These are phyloP conservation scores for Siniperca undulata DNA, from an alignment of 2,797 vertebrate genomes.

Conservation along the genomic window DNA sequence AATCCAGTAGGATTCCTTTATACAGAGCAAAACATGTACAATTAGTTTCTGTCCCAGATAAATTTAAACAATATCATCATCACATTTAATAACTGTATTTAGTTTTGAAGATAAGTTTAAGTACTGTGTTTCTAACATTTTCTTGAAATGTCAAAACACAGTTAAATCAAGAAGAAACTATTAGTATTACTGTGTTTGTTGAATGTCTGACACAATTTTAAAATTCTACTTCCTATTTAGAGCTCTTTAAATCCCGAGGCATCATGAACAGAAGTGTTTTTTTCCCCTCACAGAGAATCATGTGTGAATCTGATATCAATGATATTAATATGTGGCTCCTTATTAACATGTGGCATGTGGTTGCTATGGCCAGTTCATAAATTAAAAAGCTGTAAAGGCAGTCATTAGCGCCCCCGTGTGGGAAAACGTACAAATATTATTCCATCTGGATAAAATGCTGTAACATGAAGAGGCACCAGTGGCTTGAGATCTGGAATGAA, in stretches of 20 bases:
- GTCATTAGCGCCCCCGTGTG: conserved; percentile 53
- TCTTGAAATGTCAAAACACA: background rate
- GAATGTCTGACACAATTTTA: background rate
- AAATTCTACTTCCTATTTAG: background rate
- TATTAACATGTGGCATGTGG: conserved; percentile 34
- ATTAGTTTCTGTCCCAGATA: conserved; percentile 23
- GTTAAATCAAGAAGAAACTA: background rate
- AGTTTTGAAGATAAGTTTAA: background rate
- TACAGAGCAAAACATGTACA: conserved; percentile 1
- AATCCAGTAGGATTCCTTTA: background rate
- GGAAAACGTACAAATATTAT: conserved; percentile 2
- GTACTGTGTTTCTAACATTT: background rate
- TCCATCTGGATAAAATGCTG: background rate
- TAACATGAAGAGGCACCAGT: conserved; percentile 16
- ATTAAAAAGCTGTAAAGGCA: conserved; percentile 26
- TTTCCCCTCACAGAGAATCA: conserved; percentile 11
- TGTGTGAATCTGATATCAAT: conserved; percentile 34
- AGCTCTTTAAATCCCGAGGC: background rate
- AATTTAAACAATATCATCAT: conserved; percentile 26
- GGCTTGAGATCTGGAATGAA: conserved; percentile 14
- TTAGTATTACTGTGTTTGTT: background rate
- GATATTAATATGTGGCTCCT: conserved; percentile 6
- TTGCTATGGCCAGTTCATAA: conserved; percentile 50
- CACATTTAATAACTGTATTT: background rate
- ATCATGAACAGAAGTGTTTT: background rate